Percentiles rank a stretch among this genome's conserved stretches.
Conservation (phyloP, 2,888 invertebrate species). For the Corbicula japonica region DNA sequence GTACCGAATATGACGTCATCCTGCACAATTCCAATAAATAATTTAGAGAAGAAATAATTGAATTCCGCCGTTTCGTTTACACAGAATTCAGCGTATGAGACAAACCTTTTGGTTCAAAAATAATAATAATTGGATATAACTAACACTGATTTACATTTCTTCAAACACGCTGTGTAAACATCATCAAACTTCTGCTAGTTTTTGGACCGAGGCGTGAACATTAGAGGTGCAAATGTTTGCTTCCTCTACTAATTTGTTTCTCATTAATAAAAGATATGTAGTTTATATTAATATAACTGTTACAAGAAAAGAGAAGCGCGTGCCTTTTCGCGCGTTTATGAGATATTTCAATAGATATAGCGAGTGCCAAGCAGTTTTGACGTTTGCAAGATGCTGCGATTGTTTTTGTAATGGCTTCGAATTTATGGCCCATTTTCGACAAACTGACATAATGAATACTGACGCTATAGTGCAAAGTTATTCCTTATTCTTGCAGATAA, state of each 20-base stretch:
- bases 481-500: no score
- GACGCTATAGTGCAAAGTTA: no score
- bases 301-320: constrained; percentile 23
- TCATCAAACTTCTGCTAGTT: constrained; percentile 12
- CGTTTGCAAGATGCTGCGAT: constrained; percentile 9
- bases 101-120: constrained; percentile 47
- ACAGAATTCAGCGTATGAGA: constrained; percentile 31
- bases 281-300: constrained; percentile 22
- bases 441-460: no score
- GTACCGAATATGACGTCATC: constrained; percentile 53
- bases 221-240: constrained; percentile 44
- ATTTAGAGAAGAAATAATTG: constrained; percentile 43
- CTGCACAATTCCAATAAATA: constrained; percentile 59
- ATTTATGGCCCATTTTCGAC: no score
- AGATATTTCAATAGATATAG: constrained; percentile 1
- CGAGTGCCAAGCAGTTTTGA: constrained; percentile 12
- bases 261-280: constrained; percentile 38
- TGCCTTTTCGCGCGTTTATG: constrained; percentile 20
- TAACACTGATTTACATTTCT: constrained; percentile 43
- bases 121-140: constrained; percentile 47
- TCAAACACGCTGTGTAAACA: constrained; percentile 47
- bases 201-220: constrained; percentile 37
- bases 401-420: no score
- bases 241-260: constrained; percentile 46
- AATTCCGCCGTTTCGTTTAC: constrained; percentile 31